Percentiles rank a stretch among this genome's conserved stretches.
Conservation (phyloP, 2,888 invertebrate species). For the Cheilosia variabilis region DNA sequence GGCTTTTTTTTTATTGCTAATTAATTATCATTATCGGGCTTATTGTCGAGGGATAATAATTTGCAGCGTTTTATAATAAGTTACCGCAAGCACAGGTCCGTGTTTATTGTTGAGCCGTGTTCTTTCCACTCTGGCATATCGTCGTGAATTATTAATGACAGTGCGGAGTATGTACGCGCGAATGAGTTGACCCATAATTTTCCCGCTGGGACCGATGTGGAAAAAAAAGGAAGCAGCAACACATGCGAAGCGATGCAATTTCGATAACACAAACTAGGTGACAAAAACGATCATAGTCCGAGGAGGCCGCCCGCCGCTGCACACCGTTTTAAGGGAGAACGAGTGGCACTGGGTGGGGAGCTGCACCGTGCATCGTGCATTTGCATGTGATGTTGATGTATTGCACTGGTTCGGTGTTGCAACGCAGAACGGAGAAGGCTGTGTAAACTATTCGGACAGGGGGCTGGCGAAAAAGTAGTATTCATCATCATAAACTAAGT, state of each 20-base stretch:
- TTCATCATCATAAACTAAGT: constrained; percentile 68
- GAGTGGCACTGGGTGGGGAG: not conserved
- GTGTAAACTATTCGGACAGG: constrained; percentile 38
- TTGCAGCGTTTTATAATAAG: constrained; percentile 60
- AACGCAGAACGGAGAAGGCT: constrained; percentile 12
- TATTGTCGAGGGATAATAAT: constrained; percentile 62
- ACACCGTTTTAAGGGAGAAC: too few species aligned
- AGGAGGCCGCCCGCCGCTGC: constrained; percentile 16
- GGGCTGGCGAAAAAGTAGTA: constrained; percentile 56
- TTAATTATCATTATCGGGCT: constrained; percentile 71
- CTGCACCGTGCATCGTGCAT: constrained; percentile 32
- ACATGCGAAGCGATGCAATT: constrained; percentile 63
- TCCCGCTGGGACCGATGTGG: constrained; percentile 36
- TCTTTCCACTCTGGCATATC: constrained; percentile 25
- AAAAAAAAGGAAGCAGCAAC: constrained; percentile 1
- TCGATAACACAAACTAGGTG: constrained; percentile 72
- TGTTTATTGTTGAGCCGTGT: constrained; percentile 26
- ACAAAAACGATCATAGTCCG: constrained; percentile 63
- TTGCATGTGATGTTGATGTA: constrained; percentile 71
- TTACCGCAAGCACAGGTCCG: constrained; percentile 26
- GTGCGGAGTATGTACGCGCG: constrained; percentile 15
- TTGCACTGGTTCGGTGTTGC: constrained; percentile 8
- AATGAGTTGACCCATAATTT: constrained; percentile 68
- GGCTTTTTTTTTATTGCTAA: constrained; percentile 39
- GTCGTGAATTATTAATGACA: constrained; percentile 67